phyloP scores from a whole-genome alignment of 2,113 vertebrate species.

The Arizona elegans region DNA sequence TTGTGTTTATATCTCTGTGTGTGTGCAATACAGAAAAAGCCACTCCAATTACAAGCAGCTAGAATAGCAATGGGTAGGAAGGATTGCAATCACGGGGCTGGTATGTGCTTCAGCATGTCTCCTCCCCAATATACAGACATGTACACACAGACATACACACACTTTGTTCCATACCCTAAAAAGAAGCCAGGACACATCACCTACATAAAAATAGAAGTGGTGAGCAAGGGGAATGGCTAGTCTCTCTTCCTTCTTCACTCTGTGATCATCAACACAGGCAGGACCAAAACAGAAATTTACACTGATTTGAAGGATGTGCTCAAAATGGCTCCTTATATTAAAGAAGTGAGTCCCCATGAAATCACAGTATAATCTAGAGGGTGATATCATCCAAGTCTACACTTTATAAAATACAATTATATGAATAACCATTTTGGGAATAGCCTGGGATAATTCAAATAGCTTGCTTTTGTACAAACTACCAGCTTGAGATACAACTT shows the following conservation, averaged over 20 bases:
- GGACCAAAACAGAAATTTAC: background rate
- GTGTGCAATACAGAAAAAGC: rapidly evolving
- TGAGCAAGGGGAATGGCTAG: background rate
- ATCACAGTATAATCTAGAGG: background rate
- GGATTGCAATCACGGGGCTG: background rate
- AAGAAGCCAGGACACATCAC: background rate
- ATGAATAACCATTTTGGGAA: background rate
- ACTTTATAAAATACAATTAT: background rate
- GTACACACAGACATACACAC: background rate
- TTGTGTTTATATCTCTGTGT: background rate
- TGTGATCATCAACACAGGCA: background rate
- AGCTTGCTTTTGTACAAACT: background rate
- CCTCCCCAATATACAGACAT: background rate
- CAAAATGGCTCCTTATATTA: background rate
- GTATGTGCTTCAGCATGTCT: background rate
- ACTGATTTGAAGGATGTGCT: background rate
- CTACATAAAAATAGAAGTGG: background rate
- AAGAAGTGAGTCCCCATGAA: conserved; percentile 4
- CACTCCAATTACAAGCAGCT: background rate
- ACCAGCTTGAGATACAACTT: background rate
- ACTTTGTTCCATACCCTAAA: background rate
- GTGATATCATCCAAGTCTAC: background rate
- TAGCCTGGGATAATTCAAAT: background rate
- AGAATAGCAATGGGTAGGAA: background rate
- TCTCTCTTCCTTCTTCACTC: background rate